Percentiles rank a stretch among this genome's conserved stretches.
Evolutionary conservation across 2,888 invertebrate species (phyloP).

Genomic region (Xestia ashworthii): DNA sequence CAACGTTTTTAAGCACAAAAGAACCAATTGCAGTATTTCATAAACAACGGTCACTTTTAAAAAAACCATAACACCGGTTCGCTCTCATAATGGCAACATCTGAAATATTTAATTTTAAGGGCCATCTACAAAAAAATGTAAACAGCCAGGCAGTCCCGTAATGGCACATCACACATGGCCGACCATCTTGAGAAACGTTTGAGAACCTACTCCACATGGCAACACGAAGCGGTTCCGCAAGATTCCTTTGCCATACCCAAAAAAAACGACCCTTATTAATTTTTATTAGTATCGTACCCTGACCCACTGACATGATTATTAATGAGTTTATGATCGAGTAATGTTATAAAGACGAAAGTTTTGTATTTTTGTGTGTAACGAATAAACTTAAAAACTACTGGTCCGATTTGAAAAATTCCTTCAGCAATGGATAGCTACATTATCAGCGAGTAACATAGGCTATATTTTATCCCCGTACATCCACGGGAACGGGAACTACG

Average conservation of each 20-base stretch:
- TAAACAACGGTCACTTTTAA: neutral
- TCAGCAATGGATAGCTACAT: too few species aligned
- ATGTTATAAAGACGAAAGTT: too few species aligned
- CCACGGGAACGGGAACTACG: too few species aligned
- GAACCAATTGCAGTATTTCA: neutral
- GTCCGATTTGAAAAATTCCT: too few species aligned
- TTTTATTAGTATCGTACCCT: constrained; percentile 19
- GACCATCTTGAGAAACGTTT: constrained; percentile 16
- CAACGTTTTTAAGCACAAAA: neutral
- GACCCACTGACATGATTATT: constrained; percentile 33
- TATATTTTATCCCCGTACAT: too few species aligned
- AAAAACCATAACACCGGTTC: neutral
- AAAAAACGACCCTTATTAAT: constrained; percentile 36
- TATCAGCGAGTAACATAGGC: too few species aligned
- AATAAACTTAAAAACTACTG: too few species aligned
- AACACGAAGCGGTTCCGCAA: constrained; percentile 35
- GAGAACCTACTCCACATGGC: constrained; percentile 25
- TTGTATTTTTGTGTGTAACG: too few species aligned
- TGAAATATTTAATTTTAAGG: constrained; percentile 9
- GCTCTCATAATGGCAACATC: neutral
- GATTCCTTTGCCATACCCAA: constrained; percentile 24
- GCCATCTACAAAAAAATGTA: constrained; percentile 6
- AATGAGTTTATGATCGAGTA: constrained; percentile 4
- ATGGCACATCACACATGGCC: neutral
- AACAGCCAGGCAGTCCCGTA: neutral